Evolutionary conservation across 2,797 vertebrate genomes (phyloP), one percentile per base, ranked within the genome.

Genomic region (Microctenopoma steveboyesi): DNA sequence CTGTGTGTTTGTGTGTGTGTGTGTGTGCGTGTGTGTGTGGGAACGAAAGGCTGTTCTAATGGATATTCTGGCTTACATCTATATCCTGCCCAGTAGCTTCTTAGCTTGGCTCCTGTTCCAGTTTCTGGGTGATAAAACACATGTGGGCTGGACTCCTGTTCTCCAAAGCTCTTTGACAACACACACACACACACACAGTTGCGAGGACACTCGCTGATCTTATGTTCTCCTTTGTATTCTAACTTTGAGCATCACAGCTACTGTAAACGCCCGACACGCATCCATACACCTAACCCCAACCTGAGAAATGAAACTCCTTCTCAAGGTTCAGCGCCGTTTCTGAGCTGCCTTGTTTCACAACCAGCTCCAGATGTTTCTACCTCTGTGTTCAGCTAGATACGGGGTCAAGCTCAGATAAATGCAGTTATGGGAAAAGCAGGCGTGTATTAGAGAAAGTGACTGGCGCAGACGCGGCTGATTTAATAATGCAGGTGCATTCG

Each of bases 361-460:
- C 84, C 64, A 49, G 14, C 79, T 88, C 86, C 91, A 92, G 88
- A 91, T 92, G 92, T 86, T 82, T 82, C 53, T 46, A 22, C 42
- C 64, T 74, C 18, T 22, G 16, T 64, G 39, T 28, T 43, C 45
- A 14, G 25, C 52, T 16, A 22, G 62, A 63, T 62, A 46, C 13
- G 13, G 58, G 69, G 58, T 84, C 66, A 43, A 15, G 73, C 78
- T 81, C 64, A 66, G 71, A 67, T 57, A 67, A 75, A 67, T 39
- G 54, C 54, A 63, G 74, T 81, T 52, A 33, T 82, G 80, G 81
- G 81, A 83, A 82, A 77, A 82, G 79, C 72, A 67, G 69, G 65
- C 72, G 62, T 63, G 30, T n/a, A 15, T 42, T 28, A 11, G 12
- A 74, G 51, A 47, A 71, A 63, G 56, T 60, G 8, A 48, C 30